phyloP scores from a whole-genome alignment of 2,797 vertebrate genomes.

The Malacoraja senta region DNA sequence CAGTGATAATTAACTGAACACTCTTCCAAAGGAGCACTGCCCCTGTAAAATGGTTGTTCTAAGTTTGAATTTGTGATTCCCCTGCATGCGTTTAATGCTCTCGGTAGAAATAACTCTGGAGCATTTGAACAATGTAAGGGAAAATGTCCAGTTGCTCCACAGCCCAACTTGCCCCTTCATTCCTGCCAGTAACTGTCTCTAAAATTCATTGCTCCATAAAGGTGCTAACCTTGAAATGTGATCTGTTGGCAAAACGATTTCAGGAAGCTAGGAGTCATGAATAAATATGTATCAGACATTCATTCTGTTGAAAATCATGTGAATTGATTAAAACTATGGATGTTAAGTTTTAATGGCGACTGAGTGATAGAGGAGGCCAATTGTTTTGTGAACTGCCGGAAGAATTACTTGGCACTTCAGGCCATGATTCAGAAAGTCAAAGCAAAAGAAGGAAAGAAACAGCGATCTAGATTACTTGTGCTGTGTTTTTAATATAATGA shows the following conservation, averaged over 20 bases:
- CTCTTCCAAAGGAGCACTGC: not conserved
- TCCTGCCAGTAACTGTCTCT: not conserved
- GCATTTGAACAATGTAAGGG: not conserved
- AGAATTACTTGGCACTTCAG: not conserved
- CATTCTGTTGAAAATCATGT: not conserved
- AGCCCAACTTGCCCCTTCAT: not conserved
- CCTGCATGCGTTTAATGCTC: not conserved
- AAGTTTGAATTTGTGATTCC: not conserved
- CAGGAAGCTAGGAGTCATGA: not conserved
- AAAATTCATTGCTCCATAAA: not conserved
- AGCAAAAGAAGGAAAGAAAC: not conserved
- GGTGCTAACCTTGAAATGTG: not conserved
- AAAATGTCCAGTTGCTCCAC: not conserved
- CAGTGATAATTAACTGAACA: not conserved
- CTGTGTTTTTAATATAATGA: no score
- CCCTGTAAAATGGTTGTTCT: not conserved
- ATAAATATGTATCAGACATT: not conserved
- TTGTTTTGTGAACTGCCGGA: not conserved
- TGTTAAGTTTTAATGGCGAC: not conserved
- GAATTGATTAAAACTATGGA: not conserved
- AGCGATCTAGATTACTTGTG: not conserved
- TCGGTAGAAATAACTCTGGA: not conserved
- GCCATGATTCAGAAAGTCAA: not conserved
- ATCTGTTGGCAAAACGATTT: not conserved
- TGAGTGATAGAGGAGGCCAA: not conserved